Base-by-base conservation (phyloP, 2,113 vertebrate species). In the Benitochromis conjunctus region DNA sequence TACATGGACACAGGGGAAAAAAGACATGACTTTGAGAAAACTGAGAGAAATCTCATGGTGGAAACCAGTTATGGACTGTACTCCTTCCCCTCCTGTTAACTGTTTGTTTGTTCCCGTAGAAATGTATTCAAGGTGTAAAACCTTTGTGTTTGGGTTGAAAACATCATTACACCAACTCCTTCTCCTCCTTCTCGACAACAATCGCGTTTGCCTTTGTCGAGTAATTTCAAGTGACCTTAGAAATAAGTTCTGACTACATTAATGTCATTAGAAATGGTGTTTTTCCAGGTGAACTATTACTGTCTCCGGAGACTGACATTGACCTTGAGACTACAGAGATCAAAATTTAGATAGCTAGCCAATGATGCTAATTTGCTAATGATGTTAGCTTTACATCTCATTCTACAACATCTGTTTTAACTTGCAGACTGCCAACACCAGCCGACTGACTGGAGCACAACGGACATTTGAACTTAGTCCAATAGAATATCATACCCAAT, bases 91-190 rank as follows among this genome's bases (percentile, higher is more conserved):
- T 38, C 9, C 36, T 38, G 36, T 9, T 38, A 3, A 36, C 36
- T 36, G 36, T 36, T 36, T 2, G 36, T 36, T 36, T 36, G 36
- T 36, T 36, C 8, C 36, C 36, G 31, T 36, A 7, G 9, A 34
- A 3, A 2, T 18, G 29, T 2, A 10, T 0, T 60, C 5, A 3
- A 60, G 5, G 5, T 34, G 57, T 60, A 6, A 34, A 60, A 19
- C 57, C 57, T 34, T 60, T 19, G 57, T 60, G 9, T 60, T 60
- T 60, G 5, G 57, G 57, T 60, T 34, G 57, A 19, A 60, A 1
- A 34, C 29, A 36, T 3, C 29, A 36, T 62, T 62, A 31, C 58
- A 19, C 58, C 31, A 62, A 3, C 58, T 62, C 41, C 13, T 13
- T 46, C 5, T 69, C 62, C 58, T 36, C 36, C 36, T 41, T 24